A percentile compares a stretch with the other conserved stretches of the same genome.
Evolutionary conservation across 2,797 vertebrate genomes (phyloP).

Genomic region (Lepus townsendii): DNA sequence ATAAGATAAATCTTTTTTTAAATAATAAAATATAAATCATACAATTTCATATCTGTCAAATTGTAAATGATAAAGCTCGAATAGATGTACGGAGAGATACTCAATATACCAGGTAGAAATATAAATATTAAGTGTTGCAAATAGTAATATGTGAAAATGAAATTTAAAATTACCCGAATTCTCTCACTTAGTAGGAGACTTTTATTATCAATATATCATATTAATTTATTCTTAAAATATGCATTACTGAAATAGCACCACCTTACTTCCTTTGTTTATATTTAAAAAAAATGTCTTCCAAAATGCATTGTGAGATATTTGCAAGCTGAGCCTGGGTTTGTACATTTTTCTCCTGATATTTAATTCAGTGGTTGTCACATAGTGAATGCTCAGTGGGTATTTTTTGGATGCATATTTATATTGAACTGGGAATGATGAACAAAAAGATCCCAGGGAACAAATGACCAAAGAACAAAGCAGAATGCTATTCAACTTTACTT

Average conservation of each 20-base stretch:
- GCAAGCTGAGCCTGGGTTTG: conserved; percentile 10
- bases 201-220: background rate
- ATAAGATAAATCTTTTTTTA: too few species aligned
- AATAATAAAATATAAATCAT: background rate
- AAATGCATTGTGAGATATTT: conserved; percentile 18
- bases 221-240: conserved; percentile 39
- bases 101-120: background rate
- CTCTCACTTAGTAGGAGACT: background rate
- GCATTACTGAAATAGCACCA: conserved; percentile 56
- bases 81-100: background rate
- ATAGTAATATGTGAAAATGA: background rate
- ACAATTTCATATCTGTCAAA: background rate
- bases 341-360: background rate
- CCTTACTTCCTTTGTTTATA: conserved; percentile 5
- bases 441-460: background rate
- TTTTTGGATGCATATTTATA: background rate
- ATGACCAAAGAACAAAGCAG: background rate
- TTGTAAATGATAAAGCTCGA: conserved; percentile 18
- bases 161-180: background rate
- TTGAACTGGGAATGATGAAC: background rate
- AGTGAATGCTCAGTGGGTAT: background rate
- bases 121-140: conserved; percentile 35
- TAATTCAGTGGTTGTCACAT: conserved; percentile 14
- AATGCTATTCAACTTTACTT: background rate
- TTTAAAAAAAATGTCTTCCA: conserved; percentile 9